Conservation (phyloP, 2,113 vertebrate genomes). For the Limanda limanda region DNA sequence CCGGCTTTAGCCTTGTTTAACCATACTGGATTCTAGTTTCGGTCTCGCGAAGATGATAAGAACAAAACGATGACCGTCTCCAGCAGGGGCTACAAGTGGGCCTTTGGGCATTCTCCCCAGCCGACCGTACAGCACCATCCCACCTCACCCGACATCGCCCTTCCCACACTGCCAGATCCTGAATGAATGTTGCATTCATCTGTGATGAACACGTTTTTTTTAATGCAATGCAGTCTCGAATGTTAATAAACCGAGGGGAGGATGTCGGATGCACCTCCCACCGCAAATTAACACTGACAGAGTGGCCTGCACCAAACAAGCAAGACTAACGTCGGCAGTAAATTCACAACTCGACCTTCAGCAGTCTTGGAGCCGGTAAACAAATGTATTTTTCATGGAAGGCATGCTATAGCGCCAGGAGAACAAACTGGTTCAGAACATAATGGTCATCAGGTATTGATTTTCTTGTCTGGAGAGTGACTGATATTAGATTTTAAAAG, state of each 20-base stretch:
- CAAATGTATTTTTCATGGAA: constrained; percentile 73
- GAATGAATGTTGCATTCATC: constrained; percentile 62
- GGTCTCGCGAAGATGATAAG: neutral
- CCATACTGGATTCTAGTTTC: neutral
- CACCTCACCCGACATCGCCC: constrained; percentile 4
- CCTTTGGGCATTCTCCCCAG: constrained; percentile 20
- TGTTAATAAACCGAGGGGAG: constrained; percentile 57
- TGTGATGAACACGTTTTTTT: constrained; percentile 45
- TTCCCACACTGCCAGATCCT: constrained; percentile 33
- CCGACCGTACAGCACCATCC: neutral
- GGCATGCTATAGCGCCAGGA: constrained; percentile 40
- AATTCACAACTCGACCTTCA: constrained; percentile 71
- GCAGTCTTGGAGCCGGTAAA: constrained; percentile 51
- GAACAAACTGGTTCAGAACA: constrained; percentile 53
- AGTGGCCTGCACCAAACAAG: constrained; percentile 56
- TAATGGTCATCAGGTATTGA: constrained; percentile 63
- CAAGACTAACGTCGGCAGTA: constrained; percentile 71
- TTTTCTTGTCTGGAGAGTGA: constrained; percentile 45
- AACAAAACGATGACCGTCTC: constrained; percentile 13
- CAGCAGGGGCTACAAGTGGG: constrained; percentile 7
- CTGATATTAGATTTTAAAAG: constrained; percentile 44
- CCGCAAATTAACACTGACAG: constrained; percentile 70
- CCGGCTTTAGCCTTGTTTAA: too few relatives aligned
- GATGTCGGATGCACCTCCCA: constrained; percentile 47
- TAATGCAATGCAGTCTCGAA: constrained; percentile 27